Conservation (phyloP, 2,888 invertebrate genomes). For the Heliothis peltigera region DNA sequence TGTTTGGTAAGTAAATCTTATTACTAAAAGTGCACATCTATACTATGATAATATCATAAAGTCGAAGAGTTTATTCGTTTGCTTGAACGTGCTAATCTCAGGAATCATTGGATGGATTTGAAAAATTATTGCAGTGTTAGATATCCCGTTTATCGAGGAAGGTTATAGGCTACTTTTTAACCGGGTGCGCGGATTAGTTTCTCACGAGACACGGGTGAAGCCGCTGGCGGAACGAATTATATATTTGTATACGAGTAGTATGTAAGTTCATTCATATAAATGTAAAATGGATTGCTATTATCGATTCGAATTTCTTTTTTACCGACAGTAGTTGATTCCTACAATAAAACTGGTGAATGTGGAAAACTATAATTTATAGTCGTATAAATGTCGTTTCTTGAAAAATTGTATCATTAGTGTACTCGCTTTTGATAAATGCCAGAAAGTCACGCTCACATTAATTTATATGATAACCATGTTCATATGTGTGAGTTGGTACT, state of each 20-base stretch:
- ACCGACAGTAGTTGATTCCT: not conserved
- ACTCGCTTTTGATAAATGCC: constrained; percentile 19
- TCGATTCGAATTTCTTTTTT: constrained; percentile 31
- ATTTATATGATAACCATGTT: not conserved
- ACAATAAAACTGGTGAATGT: not conserved
- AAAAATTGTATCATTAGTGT: constrained; percentile 9
- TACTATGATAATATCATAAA: too few relatives aligned
- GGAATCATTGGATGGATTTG: too few relatives aligned
- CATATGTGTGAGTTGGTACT: not conserved
- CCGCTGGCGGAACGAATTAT: not conserved
- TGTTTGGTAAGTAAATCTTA: constrained; percentile 62
- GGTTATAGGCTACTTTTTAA: too few relatives aligned
- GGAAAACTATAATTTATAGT: constrained; percentile 4
- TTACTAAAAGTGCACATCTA: constrained; percentile 1
- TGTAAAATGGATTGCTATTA: constrained; percentile 32
- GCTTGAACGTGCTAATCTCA: too few relatives aligned
- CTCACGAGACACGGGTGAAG: too few relatives aligned
- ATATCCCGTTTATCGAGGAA: too few relatives aligned
- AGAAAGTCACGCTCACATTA: constrained; percentile 13
- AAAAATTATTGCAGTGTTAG: too few relatives aligned
- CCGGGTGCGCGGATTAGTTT: too few relatives aligned
- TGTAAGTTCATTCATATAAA: constrained; percentile 12
- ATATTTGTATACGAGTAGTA: not conserved
- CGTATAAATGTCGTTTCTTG: not conserved
- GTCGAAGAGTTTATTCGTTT: too few relatives aligned